Evolutionary conservation across 92 coral and sea anemone genomes (phyloP), one percentile per base, ranked within the genome.

Genomic region (Epizoanthus illoricatus): DNA sequence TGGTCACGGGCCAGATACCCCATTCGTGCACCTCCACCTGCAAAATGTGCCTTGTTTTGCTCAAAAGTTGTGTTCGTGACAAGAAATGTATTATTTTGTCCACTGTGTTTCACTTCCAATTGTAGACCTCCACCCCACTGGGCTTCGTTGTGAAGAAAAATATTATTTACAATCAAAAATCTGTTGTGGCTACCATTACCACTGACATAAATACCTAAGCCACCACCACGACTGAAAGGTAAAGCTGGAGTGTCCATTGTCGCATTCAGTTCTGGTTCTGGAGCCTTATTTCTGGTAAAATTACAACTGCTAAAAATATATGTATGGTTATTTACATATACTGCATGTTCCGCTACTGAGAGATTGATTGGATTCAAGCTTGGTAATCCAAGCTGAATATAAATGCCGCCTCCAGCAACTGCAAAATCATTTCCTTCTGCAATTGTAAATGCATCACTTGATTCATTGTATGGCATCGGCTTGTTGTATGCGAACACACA

Each of bases 121-220:
- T 92, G 97, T 41, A 92, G 65, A 0, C 97, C 98, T 15, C 98
- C 98, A 60, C 98, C 98, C 95, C 97, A 92, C 52, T 85, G 87
- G 2, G 98, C 98, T 18, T 33, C 33, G 54, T 95, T 95, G 65
- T 74, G 80, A 5, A 42, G 61, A 76, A 92, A 95, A n/a, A 15
- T 52, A 5, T 33, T 58, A 12, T 85, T 67, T 10, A 83, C 80
- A 57, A 95, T 86, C 13, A 65, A 39, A 74, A 95, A 72, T 16
- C 16, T 85, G 83, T 92, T 90, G 43, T 86, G 84, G 36, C 87
- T 83, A 20, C 94, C 94, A 69, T 93, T 90, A 74, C 97, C 97
- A 6, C 72, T 43, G 5, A 95, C 65, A 20, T 72, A 92, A 33
- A 89, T 45, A 0, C 92, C 91, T 41, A 95, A 71, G 21, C 98